Evolutionary conservation across 1,140 invertebrate species (phyloP).

Genomic region (Cyclargus thomasi): DNA sequence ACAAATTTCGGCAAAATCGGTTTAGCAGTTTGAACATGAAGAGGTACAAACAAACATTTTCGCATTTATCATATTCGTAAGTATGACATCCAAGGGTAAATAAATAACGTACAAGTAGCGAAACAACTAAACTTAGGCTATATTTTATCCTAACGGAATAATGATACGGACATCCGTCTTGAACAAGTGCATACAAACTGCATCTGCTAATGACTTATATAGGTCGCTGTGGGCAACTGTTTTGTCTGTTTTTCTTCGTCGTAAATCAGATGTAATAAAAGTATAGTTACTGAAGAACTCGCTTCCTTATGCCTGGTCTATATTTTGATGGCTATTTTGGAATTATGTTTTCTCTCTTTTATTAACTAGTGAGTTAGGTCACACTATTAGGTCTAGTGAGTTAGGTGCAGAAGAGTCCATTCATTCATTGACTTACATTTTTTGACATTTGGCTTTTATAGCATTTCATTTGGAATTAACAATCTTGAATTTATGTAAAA

Average conservation of each 20-base stretch:
- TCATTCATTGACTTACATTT: not conserved
- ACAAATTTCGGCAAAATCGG: too few relatives aligned
- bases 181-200: not conserved
- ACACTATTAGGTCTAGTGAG: not conserved
- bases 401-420: not conserved
- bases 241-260: not conserved
- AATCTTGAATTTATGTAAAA: too few relatives aligned
- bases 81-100: too few relatives aligned
- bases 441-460: too few relatives aligned
- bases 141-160: not conserved
- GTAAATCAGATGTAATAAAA: not conserved
- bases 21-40: too few relatives aligned
- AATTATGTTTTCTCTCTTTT: not conserved
- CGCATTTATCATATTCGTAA: too few relatives aligned
- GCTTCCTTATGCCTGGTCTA: slow-evolving; percentile 4
- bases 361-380: not conserved
- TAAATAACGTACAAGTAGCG: not conserved
- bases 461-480: too few relatives aligned
- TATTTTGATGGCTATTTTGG: slow-evolving; percentile 7
- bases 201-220: slow-evolving; percentile 3
- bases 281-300: slow-evolving; percentile 4
- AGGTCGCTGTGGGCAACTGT: not conserved
- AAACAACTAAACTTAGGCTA: not conserved
- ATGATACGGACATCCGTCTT: not conserved
- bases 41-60: too few relatives aligned